These are phyloP conservation scores for Gulo gulo DNA, from an alignment of 2,113 vertebrate genomes.

Conservation along the genomic window DNA sequence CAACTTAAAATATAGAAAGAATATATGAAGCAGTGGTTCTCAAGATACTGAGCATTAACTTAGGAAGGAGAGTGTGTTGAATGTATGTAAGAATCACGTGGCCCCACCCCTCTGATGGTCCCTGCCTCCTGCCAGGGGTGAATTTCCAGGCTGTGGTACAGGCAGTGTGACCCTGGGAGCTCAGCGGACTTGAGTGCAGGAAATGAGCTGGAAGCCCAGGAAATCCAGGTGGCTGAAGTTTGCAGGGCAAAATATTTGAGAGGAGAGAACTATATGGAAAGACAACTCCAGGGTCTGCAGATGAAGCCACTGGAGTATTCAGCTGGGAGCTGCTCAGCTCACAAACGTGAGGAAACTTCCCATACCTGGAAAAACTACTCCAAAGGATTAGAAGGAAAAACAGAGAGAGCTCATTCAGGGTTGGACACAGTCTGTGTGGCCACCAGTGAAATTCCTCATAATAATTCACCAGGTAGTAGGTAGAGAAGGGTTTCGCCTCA, in stretches of 20 bases:
- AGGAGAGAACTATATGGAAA: not conserved
- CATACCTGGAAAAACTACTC: not conserved
- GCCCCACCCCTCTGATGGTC: not conserved
- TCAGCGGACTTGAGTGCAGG: not conserved
- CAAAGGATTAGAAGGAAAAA: not conserved
- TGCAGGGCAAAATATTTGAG: not conserved
- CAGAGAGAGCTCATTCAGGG: not conserved
- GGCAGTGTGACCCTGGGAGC: not conserved
- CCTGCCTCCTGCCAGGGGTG: not conserved
- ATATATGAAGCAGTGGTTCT: not conserved
- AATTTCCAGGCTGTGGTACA: not conserved
- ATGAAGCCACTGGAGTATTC: not conserved
- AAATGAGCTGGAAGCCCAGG: not conserved
- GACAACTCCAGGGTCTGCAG: not conserved
- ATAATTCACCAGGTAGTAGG: not conserved
- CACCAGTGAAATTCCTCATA: not conserved
- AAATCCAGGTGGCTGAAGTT: not conserved
- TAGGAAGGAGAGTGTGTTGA: not conserved
- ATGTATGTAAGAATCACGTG: not conserved
- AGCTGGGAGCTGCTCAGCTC: not conserved
- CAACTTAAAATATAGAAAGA: not conserved
- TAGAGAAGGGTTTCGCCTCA: not conserved
- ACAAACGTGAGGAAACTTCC: not conserved
- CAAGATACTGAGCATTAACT: not conserved
- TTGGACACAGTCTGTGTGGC: not conserved